These are phyloP conservation scores for Dromius quadrimaculatus DNA, from an alignment of 2,888 invertebrate genomes.

Conservation along the genomic window DNA sequence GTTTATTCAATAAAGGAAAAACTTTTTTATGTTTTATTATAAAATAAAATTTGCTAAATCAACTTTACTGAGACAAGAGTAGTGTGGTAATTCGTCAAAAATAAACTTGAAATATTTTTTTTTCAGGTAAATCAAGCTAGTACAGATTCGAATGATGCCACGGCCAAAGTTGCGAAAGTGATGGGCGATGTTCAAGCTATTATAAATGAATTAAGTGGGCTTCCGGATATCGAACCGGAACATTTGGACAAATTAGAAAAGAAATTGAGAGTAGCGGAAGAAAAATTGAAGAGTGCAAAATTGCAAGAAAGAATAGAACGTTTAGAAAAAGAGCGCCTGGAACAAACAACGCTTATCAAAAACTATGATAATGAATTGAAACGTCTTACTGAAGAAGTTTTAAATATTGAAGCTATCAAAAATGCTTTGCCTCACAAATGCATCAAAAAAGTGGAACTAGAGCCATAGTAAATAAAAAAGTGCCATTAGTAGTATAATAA, in stretches of 20 bases:
- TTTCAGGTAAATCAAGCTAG: slow-evolving; percentile 88
- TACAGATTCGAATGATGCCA: slow-evolving; percentile 83
- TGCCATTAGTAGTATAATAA: slow-evolving; percentile 45
- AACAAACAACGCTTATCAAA: slow-evolving; percentile 77
- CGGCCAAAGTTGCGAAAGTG: slow-evolving; percentile 85
- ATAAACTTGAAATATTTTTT: too few species aligned
- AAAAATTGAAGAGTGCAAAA: slow-evolving; percentile 77
- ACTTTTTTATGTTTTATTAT: too few species aligned
- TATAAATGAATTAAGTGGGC: slow-evolving; percentile 79
- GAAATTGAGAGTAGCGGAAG: slow-evolving; percentile 77
- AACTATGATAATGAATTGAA: slow-evolving; percentile 83
- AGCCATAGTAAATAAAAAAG: slow-evolving; percentile 69
- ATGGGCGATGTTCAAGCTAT: slow-evolving; percentile 83
- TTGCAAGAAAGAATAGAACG: slow-evolving; percentile 81
- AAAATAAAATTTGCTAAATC: too few species aligned
- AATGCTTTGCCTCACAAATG: slow-evolving; percentile 84
- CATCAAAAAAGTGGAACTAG: slow-evolving; percentile 82
- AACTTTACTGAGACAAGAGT: too few species aligned
- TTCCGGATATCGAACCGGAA: slow-evolving; percentile 78
- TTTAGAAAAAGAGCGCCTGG: slow-evolving; percentile 74
- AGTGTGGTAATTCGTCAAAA: too few species aligned
- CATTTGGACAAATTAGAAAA: slow-evolving; percentile 75
- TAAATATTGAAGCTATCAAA: slow-evolving; percentile 84
- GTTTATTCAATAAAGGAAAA: too few species aligned
- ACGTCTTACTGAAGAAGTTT: slow-evolving; percentile 79